These are phyloP conservation scores for Sebastes cheni DNA, from an alignment of 2,797 vertebrate species.

Conservation along the genomic window DNA sequence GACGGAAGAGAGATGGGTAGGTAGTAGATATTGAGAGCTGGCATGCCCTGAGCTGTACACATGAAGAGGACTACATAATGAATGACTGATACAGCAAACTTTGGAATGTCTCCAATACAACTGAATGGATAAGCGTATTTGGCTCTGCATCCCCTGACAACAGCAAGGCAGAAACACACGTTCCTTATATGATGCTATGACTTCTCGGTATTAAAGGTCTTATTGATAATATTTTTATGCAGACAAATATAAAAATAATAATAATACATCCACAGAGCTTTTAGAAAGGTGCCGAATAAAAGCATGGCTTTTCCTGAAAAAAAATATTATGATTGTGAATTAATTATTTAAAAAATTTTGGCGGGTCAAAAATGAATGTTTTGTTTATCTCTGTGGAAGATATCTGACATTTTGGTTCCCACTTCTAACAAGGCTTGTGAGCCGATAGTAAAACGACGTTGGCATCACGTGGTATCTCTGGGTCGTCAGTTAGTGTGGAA, in stretches of 20 bases:
- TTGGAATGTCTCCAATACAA: not conserved
- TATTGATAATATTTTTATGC: too few relatives aligned
- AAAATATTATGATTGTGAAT: fast-evolving
- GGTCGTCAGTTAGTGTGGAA: too few relatives aligned
- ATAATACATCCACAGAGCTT: too few relatives aligned
- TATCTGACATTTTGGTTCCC: too few relatives aligned
- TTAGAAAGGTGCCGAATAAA: too few relatives aligned
- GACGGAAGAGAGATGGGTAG: not conserved
- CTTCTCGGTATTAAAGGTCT: not conserved
- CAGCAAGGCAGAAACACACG: not conserved
- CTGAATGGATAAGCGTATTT: not conserved
- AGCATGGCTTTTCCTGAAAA: too few relatives aligned
- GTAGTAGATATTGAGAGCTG: not conserved
- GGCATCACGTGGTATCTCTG: too few relatives aligned
- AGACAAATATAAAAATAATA: too few relatives aligned
- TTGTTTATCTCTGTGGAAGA: too few relatives aligned
- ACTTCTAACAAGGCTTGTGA: too few relatives aligned
- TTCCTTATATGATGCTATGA: not conserved
- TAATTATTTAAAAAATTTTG: too few relatives aligned
- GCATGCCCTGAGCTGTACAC: not conserved
- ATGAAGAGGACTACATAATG: not conserved
- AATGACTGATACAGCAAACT: constrained; percentile 7
- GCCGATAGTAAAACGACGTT: too few relatives aligned
- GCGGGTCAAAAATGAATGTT: fast-evolving
- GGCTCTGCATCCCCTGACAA: not conserved